A percentile compares a stretch with the other conserved stretches of the same genome.
These are phyloP conservation scores for Callorhinus ursinus DNA, from an alignment of 2,113 vertebrate genomes.

Conservation along the genomic window DNA sequence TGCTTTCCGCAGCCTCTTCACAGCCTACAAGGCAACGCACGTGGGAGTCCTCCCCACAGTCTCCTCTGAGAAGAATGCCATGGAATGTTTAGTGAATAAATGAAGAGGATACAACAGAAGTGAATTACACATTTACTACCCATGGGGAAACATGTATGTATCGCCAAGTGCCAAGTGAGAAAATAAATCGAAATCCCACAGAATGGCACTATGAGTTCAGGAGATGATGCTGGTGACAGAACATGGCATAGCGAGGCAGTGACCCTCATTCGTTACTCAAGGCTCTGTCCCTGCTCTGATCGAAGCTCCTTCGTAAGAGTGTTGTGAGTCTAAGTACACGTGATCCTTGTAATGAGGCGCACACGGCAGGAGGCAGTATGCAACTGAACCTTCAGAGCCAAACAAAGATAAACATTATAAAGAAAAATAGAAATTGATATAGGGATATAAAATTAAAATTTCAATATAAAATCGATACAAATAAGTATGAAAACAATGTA, in stretches of 20 bases:
- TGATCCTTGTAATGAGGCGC: neutral
- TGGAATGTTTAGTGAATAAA: neutral
- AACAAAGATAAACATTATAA: neutral
- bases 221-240: neutral
- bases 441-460: neutral
- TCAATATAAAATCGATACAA: neutral
- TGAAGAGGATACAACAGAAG: neutral
- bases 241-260: accelerated
- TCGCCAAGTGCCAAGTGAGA: neutral
- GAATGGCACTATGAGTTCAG: neutral
- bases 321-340: neutral
- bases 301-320: neutral
- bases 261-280: neutral
- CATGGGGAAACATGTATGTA: neutral
- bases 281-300: accelerated
- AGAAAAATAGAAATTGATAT: neutral
- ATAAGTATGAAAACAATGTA: neutral
- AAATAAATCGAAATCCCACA: neutral
- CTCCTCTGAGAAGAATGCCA: neutral
- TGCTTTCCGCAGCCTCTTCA: neutral
- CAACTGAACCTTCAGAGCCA: neutral
- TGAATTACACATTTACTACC: neutral
- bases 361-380: too few relatives aligned
- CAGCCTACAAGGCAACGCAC: neutral
- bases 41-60: neutral